These are phyloP conservation scores for Argyrosomus regius DNA, from an alignment of 2,797 vertebrate species.

Conservation along the genomic window DNA sequence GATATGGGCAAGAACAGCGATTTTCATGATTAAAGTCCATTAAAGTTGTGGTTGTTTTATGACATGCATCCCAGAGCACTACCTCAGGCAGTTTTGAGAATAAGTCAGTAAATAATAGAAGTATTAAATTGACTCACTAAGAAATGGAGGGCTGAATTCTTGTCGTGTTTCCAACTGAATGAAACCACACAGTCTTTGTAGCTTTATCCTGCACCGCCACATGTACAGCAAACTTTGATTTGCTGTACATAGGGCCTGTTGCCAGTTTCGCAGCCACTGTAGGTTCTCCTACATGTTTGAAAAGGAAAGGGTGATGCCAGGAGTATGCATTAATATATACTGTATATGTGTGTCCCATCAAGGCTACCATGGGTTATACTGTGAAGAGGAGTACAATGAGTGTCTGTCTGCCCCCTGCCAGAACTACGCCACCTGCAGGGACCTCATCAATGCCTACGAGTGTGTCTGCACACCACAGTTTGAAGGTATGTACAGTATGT, in stretches of 20 bases:
- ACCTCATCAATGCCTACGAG: constrained; percentile 93
- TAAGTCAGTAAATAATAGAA: not conserved
- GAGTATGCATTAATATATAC: too few relatives aligned
- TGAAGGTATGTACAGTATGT: constrained; percentile 85
- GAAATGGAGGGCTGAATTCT: not conserved
- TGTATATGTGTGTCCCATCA: constrained; percentile 45
- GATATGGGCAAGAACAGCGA: too few relatives aligned
- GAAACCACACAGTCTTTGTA: not conserved
- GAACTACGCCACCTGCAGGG: constrained; percentile 94
- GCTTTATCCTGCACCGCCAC: too few relatives aligned
- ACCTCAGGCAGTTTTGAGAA: not conserved
- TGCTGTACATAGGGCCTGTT: too few relatives aligned
- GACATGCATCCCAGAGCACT: not conserved
- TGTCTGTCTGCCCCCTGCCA: constrained; percentile 96
- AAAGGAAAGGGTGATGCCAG: too few relatives aligned
- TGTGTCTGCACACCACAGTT: constrained; percentile 94
- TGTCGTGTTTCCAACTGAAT: not conserved
- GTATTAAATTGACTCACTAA: not conserved
- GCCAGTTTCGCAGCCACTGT: too few relatives aligned
- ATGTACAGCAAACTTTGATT: not conserved
- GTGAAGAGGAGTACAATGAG: constrained; percentile 97
- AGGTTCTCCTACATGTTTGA: too few relatives aligned
- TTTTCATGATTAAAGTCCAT: constrained; percentile 5
- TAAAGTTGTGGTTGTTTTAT: not conserved
- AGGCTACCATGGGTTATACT: constrained; percentile 98